Base-by-base conservation (phyloP, 2,888 invertebrate species). In the Embidobia sp. region DNA sequence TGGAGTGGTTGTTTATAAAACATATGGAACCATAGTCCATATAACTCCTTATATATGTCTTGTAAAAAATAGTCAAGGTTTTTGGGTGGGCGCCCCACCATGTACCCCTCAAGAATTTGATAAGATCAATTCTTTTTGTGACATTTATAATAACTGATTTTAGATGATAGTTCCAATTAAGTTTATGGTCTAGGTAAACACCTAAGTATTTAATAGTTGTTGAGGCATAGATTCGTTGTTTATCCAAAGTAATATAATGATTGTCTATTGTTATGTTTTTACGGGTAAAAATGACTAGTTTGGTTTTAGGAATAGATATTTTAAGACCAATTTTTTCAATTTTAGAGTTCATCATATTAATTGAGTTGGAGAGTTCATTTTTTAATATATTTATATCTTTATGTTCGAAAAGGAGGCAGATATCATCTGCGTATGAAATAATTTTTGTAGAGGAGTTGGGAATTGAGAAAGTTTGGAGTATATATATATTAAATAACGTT, bases 31-130 rank as follows among this genome's bases (percentile, higher is more conserved):
- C 53, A 27, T 66, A 66, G 16, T 55, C 53, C 1, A 55, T 18
- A 2, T 33, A 7, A 8, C 22, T 22, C 11, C 66, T 37, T 2
- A 66, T 35, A 15, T 31, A 55, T 1, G 55, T 3, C 15, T 51
- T 51, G 27, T 64, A 76, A 1, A 70, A 27, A 0, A 35, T 51
- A 0, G 49, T 6, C 0, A 70, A 16, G 3, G 46, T 59, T 13
- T 29, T 44, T 22, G 64, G 76, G 44, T 76, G 70, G 5, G 51
- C 46, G 11, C 70, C 69, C 57, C 70, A 70, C 42, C 37, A 64
- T 0, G 59, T 59, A 6, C 46, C 46, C 26, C 70, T 27, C 11
- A 76, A 42, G 35, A 37, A 63, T 59, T 76, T 70, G 11, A 69
- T 13, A n/a, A 76, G 31, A 42, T 76, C 31, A 2, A 44, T 8